Percentiles rank a stretch among this genome's conserved stretches.
Conservation (phyloP, 2,888 invertebrate genomes). For the Miltochrista miniata region DNA sequence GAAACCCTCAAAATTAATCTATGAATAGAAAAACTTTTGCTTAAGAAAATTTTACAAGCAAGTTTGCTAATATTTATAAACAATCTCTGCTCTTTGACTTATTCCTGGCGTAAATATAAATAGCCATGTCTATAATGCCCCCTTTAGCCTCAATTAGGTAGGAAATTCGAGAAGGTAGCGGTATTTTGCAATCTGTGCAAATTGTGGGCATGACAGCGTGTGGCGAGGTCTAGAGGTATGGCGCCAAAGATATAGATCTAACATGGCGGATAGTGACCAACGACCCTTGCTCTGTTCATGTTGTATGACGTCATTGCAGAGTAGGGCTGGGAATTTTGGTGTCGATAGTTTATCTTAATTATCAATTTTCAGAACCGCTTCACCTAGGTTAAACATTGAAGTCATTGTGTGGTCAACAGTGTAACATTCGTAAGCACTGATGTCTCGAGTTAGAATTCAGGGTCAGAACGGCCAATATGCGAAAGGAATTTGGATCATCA, state of each 20-base stretch:
- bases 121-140: not conserved
- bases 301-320: slow-evolving; percentile 49
- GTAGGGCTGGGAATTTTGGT: slow-evolving; percentile 6
- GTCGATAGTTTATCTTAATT: no score
- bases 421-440: no score
- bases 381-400: no score
- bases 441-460: no score
- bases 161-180: slow-evolving; percentile 1
- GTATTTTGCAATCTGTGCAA: slow-evolving; percentile 61
- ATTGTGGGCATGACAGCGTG: slow-evolving; percentile 41
- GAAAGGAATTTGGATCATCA: no score
- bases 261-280: slow-evolving; percentile 65
- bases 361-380: no score
- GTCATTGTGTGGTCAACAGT: no score
- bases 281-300: slow-evolving; percentile 57
- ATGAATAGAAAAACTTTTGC: no score
- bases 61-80: not conserved
- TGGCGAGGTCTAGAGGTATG: slow-evolving; percentile 55
- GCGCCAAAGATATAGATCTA: slow-evolving; percentile 76
- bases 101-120: not conserved
- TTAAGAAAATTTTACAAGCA: no score
- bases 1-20: no score
- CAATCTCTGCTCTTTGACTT: not conserved
- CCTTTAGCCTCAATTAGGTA: not conserved
- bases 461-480: no score